These are phyloP conservation scores for Pampusana beccarii DNA, from an alignment of 2,113 vertebrate species.

Conservation along the genomic window DNA sequence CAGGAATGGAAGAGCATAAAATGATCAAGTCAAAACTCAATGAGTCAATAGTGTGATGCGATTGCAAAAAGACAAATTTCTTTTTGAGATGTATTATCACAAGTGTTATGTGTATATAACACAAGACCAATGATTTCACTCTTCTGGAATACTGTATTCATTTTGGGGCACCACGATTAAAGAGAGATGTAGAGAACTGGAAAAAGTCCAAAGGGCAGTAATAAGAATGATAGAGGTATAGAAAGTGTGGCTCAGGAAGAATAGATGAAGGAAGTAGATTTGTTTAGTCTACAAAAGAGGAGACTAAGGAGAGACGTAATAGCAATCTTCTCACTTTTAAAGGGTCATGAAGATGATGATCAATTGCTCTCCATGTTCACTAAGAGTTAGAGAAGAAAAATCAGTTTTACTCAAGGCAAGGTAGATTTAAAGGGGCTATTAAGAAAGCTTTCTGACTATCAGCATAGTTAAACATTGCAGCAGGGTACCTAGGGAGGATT, in stretches of 20 bases:
- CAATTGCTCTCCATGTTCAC: not conserved
- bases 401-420: not conserved
- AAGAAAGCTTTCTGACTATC: not conserved
- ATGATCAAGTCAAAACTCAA: not conserved
- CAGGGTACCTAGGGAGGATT: not conserved
- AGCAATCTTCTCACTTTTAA: conserved; percentile 11
- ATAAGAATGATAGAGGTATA: not conserved
- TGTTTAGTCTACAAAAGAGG: conserved; percentile 64
- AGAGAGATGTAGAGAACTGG: conserved; percentile 7
- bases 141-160: conserved; percentile 29
- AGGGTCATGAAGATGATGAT: conserved; percentile 26
- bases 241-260: conserved; percentile 41
- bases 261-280: conserved; percentile 49
- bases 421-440: not conserved
- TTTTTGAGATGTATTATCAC: not conserved
- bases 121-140: conserved; percentile 30
- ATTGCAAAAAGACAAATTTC: not conserved
- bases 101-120: conserved; percentile 2
- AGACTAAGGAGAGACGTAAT: conserved; percentile 20
- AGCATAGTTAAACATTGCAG: not conserved
- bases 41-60: not conserved
- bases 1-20: not conserved
- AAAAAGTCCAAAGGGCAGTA: conserved; percentile 37
- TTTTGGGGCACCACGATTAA: not conserved
- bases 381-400: conserved; percentile 6